A percentile compares a stretch with the other conserved stretches of the same genome.
Evolutionary conservation across 2,888 invertebrate species (phyloP).

Genomic region (Escarpia spicata): DNA sequence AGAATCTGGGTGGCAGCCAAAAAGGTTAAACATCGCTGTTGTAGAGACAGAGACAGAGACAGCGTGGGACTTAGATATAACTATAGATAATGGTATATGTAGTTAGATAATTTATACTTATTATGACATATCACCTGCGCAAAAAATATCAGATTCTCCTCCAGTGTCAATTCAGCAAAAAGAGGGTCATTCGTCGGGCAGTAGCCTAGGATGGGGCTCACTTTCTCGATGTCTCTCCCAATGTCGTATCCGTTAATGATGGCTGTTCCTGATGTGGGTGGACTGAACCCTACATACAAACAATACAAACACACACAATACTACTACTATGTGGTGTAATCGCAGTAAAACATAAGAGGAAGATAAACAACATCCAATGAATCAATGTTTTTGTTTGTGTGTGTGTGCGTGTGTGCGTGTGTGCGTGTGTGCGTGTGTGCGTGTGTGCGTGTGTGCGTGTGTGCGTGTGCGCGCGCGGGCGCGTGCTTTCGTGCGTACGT

Average conservation of each 20-base stretch:
- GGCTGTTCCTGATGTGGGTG: not conserved
- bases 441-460: too few relatives aligned
- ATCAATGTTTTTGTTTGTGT: too few relatives aligned
- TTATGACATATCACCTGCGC: not conserved
- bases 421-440: too few relatives aligned
- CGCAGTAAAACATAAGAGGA: not conserved
- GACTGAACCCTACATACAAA: not conserved
- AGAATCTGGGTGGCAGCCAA: too few relatives aligned
- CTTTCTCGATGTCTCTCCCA: not conserved
- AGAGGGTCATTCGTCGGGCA: not conserved
- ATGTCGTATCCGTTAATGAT: not conserved
- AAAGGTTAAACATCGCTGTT: too few relatives aligned
- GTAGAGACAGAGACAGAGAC: too few relatives aligned
- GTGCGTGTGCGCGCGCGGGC: too few relatives aligned
- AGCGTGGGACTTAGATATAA: too few relatives aligned
- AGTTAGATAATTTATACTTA: not conserved
- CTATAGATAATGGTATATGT: not conserved
- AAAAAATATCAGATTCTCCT: not conserved
- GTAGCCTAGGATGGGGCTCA: not conserved
- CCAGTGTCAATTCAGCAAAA: not conserved
- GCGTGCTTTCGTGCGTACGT: too few relatives aligned
- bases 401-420: too few relatives aligned
- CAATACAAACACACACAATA: not conserved
- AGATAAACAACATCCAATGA: too few relatives aligned
- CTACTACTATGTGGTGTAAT: not conserved